Evolutionary conservation across 2,888 invertebrate genomes (phyloP).

Genomic region (Agrotis clavis): DNA sequence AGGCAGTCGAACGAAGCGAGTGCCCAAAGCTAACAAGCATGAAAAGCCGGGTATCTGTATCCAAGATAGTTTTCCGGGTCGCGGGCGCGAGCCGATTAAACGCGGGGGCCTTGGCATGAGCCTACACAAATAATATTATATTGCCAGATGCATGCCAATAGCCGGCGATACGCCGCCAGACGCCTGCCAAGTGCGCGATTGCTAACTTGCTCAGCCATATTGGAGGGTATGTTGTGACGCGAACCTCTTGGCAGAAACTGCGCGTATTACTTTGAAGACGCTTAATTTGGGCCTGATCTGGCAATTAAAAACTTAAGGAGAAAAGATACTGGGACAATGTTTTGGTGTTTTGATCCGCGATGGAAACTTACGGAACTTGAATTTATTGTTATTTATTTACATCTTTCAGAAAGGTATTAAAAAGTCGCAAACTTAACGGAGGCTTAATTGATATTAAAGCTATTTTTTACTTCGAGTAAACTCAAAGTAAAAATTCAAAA

Average conservation of each 20-base stretch:
- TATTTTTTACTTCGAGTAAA: too few species aligned
- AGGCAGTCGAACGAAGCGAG: slow-evolving; percentile 48
- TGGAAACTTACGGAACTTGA: neutral
- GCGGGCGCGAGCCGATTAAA: slow-evolving; percentile 78
- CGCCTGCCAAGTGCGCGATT: slow-evolving; percentile 81
- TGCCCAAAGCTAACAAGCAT: slow-evolving; percentile 73
- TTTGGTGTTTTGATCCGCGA: neutral
- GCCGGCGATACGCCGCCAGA: slow-evolving; percentile 71
- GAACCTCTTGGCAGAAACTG: slow-evolving; percentile 51
- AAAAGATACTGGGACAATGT: neutral
- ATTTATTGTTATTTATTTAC: neutral
- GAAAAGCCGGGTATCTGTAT: slow-evolving; percentile 73
- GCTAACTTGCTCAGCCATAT: slow-evolving; percentile 70
- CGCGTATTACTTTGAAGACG: slow-evolving; percentile 32
- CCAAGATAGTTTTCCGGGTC: slow-evolving; percentile 81
- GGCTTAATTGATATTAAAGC: too few species aligned
- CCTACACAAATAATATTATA: slow-evolving; percentile 90
- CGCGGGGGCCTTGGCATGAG: slow-evolving; percentile 80
- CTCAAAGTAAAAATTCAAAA: too few species aligned
- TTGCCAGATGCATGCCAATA: slow-evolving; percentile 88
- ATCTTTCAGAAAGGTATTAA: neutral
- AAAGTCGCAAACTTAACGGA: neutral
- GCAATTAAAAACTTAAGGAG: slow-evolving; percentile 27
- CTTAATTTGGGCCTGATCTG: slow-evolving; percentile 30
- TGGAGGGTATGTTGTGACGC: slow-evolving; percentile 65